Conservation (phyloP, 2,797 vertebrate species). For the Pipistrellus nathusii region DNA sequence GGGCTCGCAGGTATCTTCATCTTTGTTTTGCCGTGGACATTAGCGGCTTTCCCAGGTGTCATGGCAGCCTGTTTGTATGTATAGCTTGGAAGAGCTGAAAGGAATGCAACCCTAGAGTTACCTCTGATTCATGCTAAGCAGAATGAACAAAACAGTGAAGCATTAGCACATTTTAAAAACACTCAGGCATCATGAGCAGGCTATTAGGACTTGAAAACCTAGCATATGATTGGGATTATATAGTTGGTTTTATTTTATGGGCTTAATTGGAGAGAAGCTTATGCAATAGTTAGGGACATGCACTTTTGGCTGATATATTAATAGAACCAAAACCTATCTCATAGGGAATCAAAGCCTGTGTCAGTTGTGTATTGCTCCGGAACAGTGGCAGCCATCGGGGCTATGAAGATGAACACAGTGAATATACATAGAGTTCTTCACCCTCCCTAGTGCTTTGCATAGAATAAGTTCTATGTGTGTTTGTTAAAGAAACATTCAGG, state of each 20-base stretch:
- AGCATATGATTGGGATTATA: background rate
- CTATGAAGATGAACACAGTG: background rate
- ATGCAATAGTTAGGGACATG: background rate
- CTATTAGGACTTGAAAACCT: background rate
- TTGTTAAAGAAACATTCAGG: background rate
- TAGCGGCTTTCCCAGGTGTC: background rate
- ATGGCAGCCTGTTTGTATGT: background rate
- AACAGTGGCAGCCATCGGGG: background rate
- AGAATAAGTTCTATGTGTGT: background rate
- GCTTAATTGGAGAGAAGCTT: background rate
- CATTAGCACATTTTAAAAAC: background rate
- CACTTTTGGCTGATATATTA: background rate
- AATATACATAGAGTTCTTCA: background rate
- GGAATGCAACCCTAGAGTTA: background rate
- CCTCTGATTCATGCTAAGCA: background rate
- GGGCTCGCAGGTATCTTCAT: background rate
- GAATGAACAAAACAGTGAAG: background rate
- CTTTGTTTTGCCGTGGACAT: background rate
- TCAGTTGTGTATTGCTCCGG: background rate
- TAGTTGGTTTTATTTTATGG: background rate
- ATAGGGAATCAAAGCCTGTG: background rate
- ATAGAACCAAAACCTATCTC: no score
- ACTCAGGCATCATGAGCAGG: background rate
- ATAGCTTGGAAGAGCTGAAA: conserved; percentile 1
- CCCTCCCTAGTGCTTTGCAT: background rate